A percentile compares a stretch with the other conserved stretches of the same genome.
Conservation (phyloP, 2,888 invertebrate species). For the Cheilosia scutellata region DNA sequence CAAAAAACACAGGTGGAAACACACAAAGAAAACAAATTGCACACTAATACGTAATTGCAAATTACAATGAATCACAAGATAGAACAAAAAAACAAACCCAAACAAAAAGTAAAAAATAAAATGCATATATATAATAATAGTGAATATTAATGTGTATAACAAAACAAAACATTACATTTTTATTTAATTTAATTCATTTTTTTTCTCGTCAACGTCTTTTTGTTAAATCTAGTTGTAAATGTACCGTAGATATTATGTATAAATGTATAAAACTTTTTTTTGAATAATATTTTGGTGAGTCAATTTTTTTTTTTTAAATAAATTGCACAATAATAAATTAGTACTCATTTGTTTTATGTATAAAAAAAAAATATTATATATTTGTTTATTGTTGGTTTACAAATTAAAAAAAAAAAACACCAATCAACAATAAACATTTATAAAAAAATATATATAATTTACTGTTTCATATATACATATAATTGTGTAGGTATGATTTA, state of each 20-base stretch:
- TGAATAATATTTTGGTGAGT: slow-evolving; percentile 35
- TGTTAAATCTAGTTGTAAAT: slow-evolving; percentile 29
- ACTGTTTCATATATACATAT: slow-evolving; percentile 10
- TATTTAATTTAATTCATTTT: slow-evolving; percentile 20
- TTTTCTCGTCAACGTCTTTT: neutral
- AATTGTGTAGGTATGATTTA: neutral
- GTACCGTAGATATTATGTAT: slow-evolving; percentile 20
- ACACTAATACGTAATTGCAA: slow-evolving; percentile 4
- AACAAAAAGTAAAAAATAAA: slow-evolving; percentile 5
- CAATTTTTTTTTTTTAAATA: neutral
- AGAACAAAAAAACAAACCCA: slow-evolving; percentile 1
- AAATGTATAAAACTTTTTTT: slow-evolving; percentile 4
- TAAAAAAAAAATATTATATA: neutral
- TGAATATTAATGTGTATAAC: slow-evolving; percentile 31
- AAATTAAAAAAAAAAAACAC: slow-evolving; percentile 6
- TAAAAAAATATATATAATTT: neutral
- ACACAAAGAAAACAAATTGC: neutral
- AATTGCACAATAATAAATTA: slow-evolving; percentile 53
- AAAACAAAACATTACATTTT: slow-evolving; percentile 34
- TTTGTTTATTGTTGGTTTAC: slow-evolving; percentile 14
- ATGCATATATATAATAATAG: slow-evolving; percentile 3
- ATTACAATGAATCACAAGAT: slow-evolving; percentile 5
- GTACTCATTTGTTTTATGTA: slow-evolving; percentile 20
- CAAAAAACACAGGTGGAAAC: neutral
- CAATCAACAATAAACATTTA: neutral